phyloP scores from a whole-genome alignment of 2,888 invertebrate species.

The Pinctada fucata region DNA sequence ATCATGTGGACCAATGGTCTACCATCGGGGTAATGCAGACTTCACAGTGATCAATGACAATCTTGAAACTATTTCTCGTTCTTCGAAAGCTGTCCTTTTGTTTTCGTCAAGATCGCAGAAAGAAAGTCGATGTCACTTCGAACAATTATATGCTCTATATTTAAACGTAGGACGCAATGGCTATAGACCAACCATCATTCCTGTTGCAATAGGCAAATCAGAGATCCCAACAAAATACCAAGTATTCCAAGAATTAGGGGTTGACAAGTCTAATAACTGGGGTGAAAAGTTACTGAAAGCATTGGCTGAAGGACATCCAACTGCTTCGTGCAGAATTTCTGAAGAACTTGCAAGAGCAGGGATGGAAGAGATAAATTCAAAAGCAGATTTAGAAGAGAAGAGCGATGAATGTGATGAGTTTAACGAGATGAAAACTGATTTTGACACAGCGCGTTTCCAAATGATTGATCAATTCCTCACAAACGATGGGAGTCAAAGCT shows the following conservation, averaged over 20 bases:
- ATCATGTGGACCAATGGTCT: neutral
- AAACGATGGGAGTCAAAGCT: neutral
- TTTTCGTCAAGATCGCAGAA: neutral
- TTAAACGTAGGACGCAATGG: neutral
- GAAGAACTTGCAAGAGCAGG: neutral
- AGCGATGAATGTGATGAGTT: neutral
- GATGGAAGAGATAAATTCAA: neutral
- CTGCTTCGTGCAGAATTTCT: neutral
- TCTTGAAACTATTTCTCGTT: neutral
- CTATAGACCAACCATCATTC: neutral
- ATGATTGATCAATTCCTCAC: neutral
- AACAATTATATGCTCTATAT: neutral
- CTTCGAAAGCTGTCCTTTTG: neutral
- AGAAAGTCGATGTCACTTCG: neutral
- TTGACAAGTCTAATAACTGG: neutral
- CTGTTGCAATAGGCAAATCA: neutral
- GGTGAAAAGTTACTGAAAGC: neutral
- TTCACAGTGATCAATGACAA: neutral
- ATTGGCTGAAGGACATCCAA: neutral
- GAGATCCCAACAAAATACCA: neutral
- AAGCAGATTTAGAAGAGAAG: neutral
- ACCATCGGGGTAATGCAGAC: neutral
- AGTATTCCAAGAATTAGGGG: neutral
- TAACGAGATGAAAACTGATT: neutral
- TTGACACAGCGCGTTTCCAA: constrained; percentile 1